Evolutionary conservation across 2,797 vertebrate species (phyloP), one percentile per base, ranked within the genome.

Genomic region (Chaunax sp.): DNA sequence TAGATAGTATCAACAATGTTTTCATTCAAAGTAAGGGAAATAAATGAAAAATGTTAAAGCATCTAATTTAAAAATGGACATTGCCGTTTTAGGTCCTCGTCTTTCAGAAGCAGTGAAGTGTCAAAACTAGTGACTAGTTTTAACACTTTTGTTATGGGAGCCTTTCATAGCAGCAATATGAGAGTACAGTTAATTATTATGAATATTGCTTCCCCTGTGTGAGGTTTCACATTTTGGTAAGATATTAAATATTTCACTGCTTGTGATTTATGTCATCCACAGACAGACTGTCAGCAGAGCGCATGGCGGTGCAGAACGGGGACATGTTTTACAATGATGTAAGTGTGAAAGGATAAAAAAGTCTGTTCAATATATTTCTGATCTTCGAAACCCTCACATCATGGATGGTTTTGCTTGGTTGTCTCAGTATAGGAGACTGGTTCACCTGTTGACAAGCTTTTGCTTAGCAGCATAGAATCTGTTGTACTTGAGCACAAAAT

Each of bases 111-210:
- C 81, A 78, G 49, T 41, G 88, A 91, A 61, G 82, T 82, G 25
- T 79, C 74, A 66, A 72, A 74, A 37, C 46, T 61, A 77, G 67
- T 49, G 73, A 81, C 70, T 82, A 84, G 92, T 87, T 56, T 84
- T 91, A 92, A 80, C 45, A 58, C 64, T 68, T 86, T 90, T 91
- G 86, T 93, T 85, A 70, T 52, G 83, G 56, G 70, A 72, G 64
- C 64, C 28, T 75, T 80, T 85, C 75, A 71, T 66, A 70, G 62
- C 49, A 52, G 41, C 75, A 59, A 45, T 33, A 20, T 19, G 55
- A 61, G 61, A 53, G 56, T 18, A 53, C 45, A 64, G 30, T 60
- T 33, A 72, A 47, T 56, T 52, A 69, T 50, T 33, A 45, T 70
- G 69, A 69, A 67, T 38, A 38, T 35, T 20, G 13, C 19, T 53